A percentile compares a stretch with the other conserved stretches of the same genome.
Conservation (phyloP, 2,797 vertebrate genomes). For the Oreochromis grahami region DNA sequence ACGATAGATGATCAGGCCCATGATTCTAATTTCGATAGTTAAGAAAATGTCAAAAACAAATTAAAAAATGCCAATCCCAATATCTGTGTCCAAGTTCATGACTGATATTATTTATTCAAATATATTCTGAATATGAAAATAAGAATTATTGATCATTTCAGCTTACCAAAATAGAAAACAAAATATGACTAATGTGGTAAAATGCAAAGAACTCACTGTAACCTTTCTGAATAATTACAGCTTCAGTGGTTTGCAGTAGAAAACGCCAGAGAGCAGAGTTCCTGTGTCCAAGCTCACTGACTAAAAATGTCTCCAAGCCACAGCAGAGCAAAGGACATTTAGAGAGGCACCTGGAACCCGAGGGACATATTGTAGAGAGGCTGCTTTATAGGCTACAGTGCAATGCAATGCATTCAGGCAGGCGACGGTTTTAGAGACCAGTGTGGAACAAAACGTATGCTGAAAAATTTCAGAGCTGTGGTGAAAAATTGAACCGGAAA, state of each 20-base stretch:
- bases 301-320: not conserved
- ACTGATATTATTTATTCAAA: not conserved
- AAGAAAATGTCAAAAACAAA: not conserved
- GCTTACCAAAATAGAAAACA: not conserved
- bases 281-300: not conserved
- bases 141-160: not conserved
- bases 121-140: not conserved
- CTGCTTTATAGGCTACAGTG: not conserved
- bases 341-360: slow-evolving; percentile 1
- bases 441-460: not conserved
- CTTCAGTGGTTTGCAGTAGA: not conserved
- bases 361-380: not conserved
- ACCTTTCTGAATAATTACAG: not conserved
- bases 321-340: slow-evolving; percentile 16
- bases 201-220: not conserved
- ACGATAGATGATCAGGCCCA: not conserved
- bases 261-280: not conserved
- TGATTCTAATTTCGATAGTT: not conserved
- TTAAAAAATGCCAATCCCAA: not conserved
- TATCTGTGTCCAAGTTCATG: not conserved
- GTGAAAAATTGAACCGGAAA: not conserved
- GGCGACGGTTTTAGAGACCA: not conserved
- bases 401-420: slow-evolving; percentile 1
- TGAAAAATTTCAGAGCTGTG: not conserved
- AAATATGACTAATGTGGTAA: not conserved